Evolutionary conservation across 2,797 vertebrate species (phyloP), one percentile per base, ranked within the genome.

Genomic region (Coranthus polyacanthus): DNA sequence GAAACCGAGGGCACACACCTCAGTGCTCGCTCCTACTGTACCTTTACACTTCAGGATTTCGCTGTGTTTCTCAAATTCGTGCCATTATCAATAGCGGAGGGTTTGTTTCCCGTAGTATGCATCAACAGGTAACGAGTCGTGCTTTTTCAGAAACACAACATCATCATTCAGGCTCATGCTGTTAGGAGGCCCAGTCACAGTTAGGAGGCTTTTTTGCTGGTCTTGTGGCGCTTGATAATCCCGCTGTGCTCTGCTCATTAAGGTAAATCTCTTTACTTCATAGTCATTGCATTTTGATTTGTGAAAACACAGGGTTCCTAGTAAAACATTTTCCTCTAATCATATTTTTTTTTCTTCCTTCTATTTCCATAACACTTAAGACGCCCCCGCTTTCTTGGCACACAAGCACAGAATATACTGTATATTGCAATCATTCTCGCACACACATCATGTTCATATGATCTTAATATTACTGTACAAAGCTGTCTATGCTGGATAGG

Each of bases 21-120:
- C 8, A 15, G 26, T 32, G 45, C 45, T 67, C 32, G 1, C 32
- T 50, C 9, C 42, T 51, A 6, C 37, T 32, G 29, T 10, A 32
- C 29, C 51, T 64, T 59, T 9, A 15, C 10, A 44, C 45, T 21
- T 62, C 41, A 58, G n/a, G n/a, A n/a, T n/a, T n/a, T n/a, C 15
- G 32, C 43, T 41, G 5, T 12, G 16, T 50, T 32, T 21, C 55
- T 70, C 43, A 60, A 5, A 52, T 54, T 5, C 58, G 42, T 41
- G 44, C n/a, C 18, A 50, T 67, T 68, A 58, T 78, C 55, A 52
- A 22, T 53, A 24, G 6, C 11, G 24, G 36, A 37, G 16, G 5
- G 21, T 49, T 11, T 8, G 10, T 54, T 72, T 39, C 24, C 38
- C 52, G 75, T 50, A 32, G 45, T 42, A 42, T 36, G 18, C n/a